Percentiles rank a stretch among this genome's conserved stretches.
These are phyloP conservation scores for Syrphus vitripennis DNA, from an alignment of 2,888 invertebrate genomes.

Conservation along the genomic window DNA sequence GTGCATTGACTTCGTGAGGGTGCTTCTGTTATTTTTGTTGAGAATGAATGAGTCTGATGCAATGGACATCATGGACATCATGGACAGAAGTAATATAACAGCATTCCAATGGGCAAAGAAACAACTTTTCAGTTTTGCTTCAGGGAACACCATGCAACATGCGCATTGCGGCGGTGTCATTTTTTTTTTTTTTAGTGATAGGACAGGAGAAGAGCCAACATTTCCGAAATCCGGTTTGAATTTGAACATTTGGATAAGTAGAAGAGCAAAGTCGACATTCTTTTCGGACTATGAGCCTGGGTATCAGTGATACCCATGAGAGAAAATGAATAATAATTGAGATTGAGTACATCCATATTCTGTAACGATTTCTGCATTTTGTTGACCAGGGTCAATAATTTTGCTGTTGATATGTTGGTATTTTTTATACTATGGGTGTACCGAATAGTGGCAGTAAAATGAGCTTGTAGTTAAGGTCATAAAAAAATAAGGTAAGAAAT, in stretches of 20 bases:
- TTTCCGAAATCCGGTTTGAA: conserved; percentile 49
- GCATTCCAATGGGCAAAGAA: conserved; percentile 34
- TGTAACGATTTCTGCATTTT: background rate
- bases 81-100: conserved; percentile 2
- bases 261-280: conserved; percentile 17
- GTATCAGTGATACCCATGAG: background rate
- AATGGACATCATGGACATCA: background rate
- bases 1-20: conserved; percentile 45
- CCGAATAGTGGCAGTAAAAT: too few species aligned
- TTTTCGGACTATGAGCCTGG: background rate
- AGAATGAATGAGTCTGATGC: conserved; percentile 1
- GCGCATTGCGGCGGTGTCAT: background rate
- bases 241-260: too few species aligned
- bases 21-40: background rate
- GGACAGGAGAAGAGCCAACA: background rate
- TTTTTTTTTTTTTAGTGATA: background rate
- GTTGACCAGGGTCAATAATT: background rate
- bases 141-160: background rate
- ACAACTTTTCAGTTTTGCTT: conserved; percentile 37
- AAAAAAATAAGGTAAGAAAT: too few species aligned
- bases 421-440: background rate
- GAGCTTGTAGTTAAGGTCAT: too few species aligned
- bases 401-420: background rate
- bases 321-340: background rate
- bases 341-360: background rate